Conservation (phyloP, 2,888 invertebrate species). For the Erynnis tages region DNA sequence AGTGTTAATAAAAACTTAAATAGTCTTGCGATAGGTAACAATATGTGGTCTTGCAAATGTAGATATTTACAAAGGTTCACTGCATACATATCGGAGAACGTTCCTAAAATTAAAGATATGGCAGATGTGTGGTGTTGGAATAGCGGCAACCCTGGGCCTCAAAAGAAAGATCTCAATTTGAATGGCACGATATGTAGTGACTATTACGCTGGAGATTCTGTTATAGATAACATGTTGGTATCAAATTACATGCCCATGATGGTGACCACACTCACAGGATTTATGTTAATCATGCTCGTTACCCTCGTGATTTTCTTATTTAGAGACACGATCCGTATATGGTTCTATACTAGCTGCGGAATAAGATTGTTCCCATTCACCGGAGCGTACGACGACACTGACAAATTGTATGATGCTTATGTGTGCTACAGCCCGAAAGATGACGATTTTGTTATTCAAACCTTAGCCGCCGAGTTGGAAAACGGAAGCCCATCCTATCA, state of each 20-base stretch:
- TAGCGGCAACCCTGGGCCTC: constrained; percentile 84
- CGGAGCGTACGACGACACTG: constrained; percentile 88
- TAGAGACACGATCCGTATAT: constrained; percentile 91
- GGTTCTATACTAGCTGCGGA: constrained; percentile 93
- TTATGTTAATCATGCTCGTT: constrained; percentile 88
- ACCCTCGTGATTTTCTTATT: constrained; percentile 91
- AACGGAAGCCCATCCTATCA: constrained; percentile 90
- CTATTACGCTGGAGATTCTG: constrained; percentile 90
- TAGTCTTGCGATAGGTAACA: constrained; percentile 89
- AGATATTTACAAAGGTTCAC: constrained; percentile 92
- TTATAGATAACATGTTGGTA: constrained; percentile 90
- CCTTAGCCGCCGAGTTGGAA: constrained; percentile 92
- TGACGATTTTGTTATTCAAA: constrained; percentile 94
- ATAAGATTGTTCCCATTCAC: constrained; percentile 89
- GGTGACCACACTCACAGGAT: constrained; percentile 88
- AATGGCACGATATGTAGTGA: constrained; percentile 93
- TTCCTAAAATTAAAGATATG: constrained; percentile 87
- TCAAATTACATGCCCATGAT: constrained; percentile 92
- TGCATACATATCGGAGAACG: constrained; percentile 89
- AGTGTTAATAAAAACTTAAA: constrained; percentile 83
- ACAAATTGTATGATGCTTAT: constrained; percentile 96
- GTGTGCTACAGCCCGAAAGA: constrained; percentile 96
- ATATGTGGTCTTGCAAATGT: constrained; percentile 95
- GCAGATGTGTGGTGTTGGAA: constrained; percentile 90
- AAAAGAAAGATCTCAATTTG: constrained; percentile 89